phyloP scores from a whole-genome alignment of 2,113 vertebrate species.

The Apodemus speciosus region DNA sequence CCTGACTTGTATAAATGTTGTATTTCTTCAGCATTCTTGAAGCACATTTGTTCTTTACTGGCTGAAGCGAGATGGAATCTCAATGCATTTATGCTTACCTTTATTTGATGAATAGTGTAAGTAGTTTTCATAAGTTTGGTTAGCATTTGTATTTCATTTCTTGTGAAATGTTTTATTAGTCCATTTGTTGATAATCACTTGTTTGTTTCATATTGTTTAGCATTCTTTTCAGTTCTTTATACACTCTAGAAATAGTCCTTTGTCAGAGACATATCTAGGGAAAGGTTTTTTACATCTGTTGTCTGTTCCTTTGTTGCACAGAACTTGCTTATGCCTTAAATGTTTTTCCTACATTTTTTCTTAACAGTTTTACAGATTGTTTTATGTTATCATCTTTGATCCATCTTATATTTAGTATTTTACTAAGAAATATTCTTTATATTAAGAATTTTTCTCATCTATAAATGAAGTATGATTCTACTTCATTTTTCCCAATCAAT shows the following conservation, averaged over 20 bases:
- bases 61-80: not conserved
- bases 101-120: too few relatives aligned
- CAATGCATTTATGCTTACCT: not conserved
- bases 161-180: not conserved
- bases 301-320: not conserved
- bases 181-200: not conserved
- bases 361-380: not conserved
- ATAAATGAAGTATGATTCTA: not conserved
- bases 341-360: not conserved
- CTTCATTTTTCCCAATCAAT: not conserved
- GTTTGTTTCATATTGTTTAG: not conserved
- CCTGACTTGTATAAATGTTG: not conserved
- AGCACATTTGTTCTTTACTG: not conserved
- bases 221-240: not conserved
- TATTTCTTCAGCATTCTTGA: not conserved
- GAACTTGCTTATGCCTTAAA: not conserved
- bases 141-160: not conserved
- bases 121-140: not conserved
- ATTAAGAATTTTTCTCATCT: not conserved
- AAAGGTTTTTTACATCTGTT: not conserved
- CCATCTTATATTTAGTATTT: not conserved
- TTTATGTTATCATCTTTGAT: not conserved
- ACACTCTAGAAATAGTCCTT: not conserved
- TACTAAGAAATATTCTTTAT: not conserved
- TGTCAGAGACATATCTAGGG: not conserved